Conservation (phyloP, 2,797 vertebrate genomes). For the Apogon talboti region DNA sequence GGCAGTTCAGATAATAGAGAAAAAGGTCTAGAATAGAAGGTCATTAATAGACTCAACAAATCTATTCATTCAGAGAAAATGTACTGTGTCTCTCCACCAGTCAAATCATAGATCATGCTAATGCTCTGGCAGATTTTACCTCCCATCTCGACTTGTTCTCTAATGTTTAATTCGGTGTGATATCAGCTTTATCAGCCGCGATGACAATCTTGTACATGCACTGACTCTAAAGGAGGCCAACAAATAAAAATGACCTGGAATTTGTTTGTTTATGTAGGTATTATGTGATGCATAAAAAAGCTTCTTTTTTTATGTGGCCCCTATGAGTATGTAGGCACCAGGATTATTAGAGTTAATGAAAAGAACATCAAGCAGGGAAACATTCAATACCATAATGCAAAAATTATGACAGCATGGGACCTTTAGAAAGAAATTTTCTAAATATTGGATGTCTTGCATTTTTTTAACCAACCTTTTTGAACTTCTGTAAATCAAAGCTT, state of each 20-base stretch:
- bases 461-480: too few species aligned
- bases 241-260: not conserved
- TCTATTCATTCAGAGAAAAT: conserved; percentile 72
- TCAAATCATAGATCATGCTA: conserved; percentile 74
- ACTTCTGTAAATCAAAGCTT: too few species aligned
- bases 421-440: too few species aligned
- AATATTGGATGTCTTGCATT: too few species aligned
- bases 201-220: conserved; percentile 16
- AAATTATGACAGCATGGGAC: too few species aligned
- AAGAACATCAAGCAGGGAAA: too few species aligned
- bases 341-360: too few species aligned
- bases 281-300: not conserved
- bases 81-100: conserved; percentile 55
- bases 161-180: conserved; percentile 53
- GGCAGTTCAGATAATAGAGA: conserved; percentile 69
- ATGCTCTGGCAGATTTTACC: conserved; percentile 66
- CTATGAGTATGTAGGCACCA: too few species aligned
- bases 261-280: not conserved
- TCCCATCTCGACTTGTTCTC: conserved; percentile 47
- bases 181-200: conserved; percentile 34
- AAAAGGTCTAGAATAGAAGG: conserved; percentile 76
- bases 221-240: conserved; percentile 7
- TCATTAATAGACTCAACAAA: conserved; percentile 80
- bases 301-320: too few species aligned
- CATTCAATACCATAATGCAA: too few species aligned